These are phyloP conservation scores for Accipiter virgatus DNA, from an alignment of 2,113 vertebrate genomes.

Conservation along the genomic window DNA sequence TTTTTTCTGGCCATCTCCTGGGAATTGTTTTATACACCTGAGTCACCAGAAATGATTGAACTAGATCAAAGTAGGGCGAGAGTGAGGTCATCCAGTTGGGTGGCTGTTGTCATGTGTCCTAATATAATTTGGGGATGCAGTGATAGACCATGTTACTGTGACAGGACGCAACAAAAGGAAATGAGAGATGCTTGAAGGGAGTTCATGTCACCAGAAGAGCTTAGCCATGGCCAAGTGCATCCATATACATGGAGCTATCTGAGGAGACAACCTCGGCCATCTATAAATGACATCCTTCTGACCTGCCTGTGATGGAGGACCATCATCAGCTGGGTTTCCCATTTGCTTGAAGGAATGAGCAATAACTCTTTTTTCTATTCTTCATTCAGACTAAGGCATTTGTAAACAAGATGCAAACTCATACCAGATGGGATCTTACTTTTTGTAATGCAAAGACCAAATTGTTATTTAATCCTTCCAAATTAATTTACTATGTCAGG, in stretches of 20 bases:
- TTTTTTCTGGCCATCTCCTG: not conserved
- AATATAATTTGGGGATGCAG: not conserved
- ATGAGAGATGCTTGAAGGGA: not conserved
- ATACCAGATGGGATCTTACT: conserved; percentile 14
- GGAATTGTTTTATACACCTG: not conserved
- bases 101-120: not conserved
- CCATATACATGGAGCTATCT: not conserved
- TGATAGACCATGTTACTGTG: not conserved
- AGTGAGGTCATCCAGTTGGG: not conserved
- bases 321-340: not conserved
- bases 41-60: not conserved
- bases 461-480: conserved; percentile 24
- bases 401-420: conserved; percentile 34
- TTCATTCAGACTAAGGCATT: conserved; percentile 1
- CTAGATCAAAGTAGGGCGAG: not conserved
- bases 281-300: not conserved
- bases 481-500: not conserved
- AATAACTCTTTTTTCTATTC: not conserved
- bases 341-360: not conserved
- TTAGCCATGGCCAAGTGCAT: not conserved
- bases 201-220: not conserved
- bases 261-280: not conserved
- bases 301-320: not conserved
- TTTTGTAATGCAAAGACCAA: conserved; percentile 1
- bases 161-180: not conserved